Percentiles rank a stretch among this genome's conserved stretches.
Evolutionary conservation across 2,113 vertebrate genomes (phyloP).

Genomic region (Ondatra zibethicus): DNA sequence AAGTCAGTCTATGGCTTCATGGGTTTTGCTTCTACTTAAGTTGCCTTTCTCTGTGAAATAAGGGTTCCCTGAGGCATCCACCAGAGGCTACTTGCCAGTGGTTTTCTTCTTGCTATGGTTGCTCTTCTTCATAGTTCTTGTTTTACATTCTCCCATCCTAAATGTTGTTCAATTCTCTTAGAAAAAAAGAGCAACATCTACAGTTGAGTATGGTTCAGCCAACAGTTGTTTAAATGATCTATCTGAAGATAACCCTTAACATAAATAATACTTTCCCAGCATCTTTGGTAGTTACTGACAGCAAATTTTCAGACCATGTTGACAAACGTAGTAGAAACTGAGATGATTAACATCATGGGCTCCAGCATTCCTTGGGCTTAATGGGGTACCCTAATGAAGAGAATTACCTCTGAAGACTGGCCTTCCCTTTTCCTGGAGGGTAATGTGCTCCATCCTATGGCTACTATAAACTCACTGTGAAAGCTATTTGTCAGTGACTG

Average conservation of each 20-base stretch:
- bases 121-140: not conserved
- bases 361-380: not conserved
- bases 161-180: not conserved
- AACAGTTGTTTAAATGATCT: not conserved
- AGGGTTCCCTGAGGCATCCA: not conserved
- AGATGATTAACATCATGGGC: not conserved
- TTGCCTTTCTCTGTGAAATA: not conserved
- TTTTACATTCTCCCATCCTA: not conserved
- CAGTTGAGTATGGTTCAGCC: not conserved
- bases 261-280: not conserved
- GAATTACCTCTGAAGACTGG: not conserved
- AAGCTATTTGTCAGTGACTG: not conserved
- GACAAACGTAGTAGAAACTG: not conserved
- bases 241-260: not conserved
- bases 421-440: no score
- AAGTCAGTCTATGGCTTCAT: not conserved
- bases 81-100: not conserved
- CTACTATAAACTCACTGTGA: not conserved
- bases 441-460: accelerated
- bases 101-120: not conserved
- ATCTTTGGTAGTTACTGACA: not conserved
- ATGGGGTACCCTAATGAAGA: not conserved
- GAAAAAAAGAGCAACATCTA: not conserved
- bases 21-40: not conserved
- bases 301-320: not conserved